Evolutionary conservation across 1,140 invertebrate species (phyloP), one percentile per base, ranked within the genome.

Genomic region (Dinoponera quadriceps): DNA sequence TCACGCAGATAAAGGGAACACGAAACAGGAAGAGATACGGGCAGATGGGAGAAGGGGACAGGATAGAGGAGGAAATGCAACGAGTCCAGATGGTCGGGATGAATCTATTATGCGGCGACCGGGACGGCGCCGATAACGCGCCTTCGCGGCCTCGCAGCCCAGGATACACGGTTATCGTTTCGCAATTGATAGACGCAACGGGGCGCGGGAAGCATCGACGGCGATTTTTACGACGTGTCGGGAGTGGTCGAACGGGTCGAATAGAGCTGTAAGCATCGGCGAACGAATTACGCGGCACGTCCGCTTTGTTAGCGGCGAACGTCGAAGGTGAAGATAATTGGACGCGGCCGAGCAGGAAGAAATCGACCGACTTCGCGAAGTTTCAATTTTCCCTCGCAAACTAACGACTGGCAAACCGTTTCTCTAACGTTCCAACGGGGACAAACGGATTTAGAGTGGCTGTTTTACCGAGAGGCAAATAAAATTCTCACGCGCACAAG

Each of bases 121-220:
- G 33, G 54, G 55, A 83, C 59, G 60, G 78, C 38, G 38, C 51
- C 71, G 73, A 86, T 86, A 85, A 85, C 65, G 78, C 51, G 49
- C 44, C 38, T 84, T 44, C 54, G 66, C 51, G 66, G 27, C 48
- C 78, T 85, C 69, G 49, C 27, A 33, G 54, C 25, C 7, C 57
- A 69, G 49, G 38, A 71, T 38, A 57, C 85, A 74, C 25, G 83
- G 72, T 86, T 86, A 87, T 85, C 84, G 80, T 86, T 83, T 85
- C 57, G 62, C 84, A 86, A 87, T 84, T 87, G 69, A 86, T 84
- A 86, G 73, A 54, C 68, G 66, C 59, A 73, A 86, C 55, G 71
- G 75, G 38, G 54, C 20, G 38, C 83, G 55, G 57, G 54, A 72
- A 81, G 73, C 63, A 55, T 25, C n/a, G 25, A 44, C 38, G 38